Evolutionary conservation across 1,140 invertebrate species (phyloP).

Genomic region (Tyrophagus putrescentiae): DNA sequence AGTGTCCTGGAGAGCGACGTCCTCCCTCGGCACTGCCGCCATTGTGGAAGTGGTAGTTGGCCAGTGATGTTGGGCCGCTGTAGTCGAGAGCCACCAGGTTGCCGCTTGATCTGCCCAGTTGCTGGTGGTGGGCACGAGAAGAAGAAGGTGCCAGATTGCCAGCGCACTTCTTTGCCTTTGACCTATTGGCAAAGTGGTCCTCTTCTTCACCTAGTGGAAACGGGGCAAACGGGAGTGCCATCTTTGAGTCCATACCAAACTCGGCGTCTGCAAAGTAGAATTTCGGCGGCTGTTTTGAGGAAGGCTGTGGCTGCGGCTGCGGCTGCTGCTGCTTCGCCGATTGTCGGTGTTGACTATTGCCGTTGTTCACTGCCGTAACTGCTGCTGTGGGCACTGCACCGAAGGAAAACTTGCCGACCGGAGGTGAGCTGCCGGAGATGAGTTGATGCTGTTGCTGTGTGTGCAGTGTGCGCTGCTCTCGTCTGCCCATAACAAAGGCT

Average conservation of each 20-base stretch:
- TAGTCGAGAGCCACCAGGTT: background rate
- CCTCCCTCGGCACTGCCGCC: background rate
- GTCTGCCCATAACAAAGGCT: background rate
- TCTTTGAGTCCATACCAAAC: background rate
- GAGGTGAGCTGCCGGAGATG: no score
- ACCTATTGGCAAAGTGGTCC: background rate
- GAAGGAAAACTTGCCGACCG: no score
- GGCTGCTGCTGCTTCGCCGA: background rate
- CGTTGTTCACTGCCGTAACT: no score
- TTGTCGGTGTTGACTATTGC: no score
- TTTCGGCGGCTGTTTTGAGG: background rate
- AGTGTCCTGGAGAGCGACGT: background rate
- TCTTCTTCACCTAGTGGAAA: no score
- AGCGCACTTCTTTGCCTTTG: background rate
- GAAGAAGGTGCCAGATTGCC: background rate
- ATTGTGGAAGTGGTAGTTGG: background rate
- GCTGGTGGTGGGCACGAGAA: background rate
- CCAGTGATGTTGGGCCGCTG: background rate
- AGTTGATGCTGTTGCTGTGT: background rate
- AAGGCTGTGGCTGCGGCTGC: background rate
- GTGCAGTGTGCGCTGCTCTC: background rate
- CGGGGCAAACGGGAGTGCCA: background rate
- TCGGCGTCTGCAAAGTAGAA: constrained; percentile 13
- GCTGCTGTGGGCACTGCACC: no score
- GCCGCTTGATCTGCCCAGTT: background rate